Evolutionary conservation across 2,797 vertebrate genomes (phyloP).

Genomic region (Typhlichthys eigenmanni): DNA sequence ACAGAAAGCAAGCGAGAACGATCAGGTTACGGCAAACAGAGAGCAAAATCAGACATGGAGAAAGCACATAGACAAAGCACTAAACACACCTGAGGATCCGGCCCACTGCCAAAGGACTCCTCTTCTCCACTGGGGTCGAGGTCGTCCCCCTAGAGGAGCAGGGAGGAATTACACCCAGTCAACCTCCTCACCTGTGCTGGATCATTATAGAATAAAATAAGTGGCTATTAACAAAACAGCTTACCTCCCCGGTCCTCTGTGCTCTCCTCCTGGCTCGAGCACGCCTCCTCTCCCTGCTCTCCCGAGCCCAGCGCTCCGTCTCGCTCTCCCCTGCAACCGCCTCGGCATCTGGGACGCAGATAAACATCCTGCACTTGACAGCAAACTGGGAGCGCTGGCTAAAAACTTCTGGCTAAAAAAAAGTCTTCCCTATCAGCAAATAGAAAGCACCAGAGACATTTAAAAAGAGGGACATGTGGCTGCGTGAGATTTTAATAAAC

Average conservation of each 20-base stretch:
- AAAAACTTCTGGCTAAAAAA: not conserved
- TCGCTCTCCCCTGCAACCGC: constrained; percentile 75
- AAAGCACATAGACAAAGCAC: constrained; percentile 1
- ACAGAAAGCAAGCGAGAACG: constrained; percentile 30
- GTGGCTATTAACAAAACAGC: not conserved
- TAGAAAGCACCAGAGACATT: not conserved
- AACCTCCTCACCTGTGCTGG: not conserved
- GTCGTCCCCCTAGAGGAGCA: constrained; percentile 72
- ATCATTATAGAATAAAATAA: constrained; percentile 14
- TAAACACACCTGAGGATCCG: constrained; percentile 71
- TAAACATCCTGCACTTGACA: constrained; percentile 31
- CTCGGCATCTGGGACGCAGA: constrained; percentile 71
- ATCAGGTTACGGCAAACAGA: constrained; percentile 15
- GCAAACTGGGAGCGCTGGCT: constrained; percentile 11
- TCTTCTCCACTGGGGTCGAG: constrained; percentile 77
- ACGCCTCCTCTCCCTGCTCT: constrained; percentile 72
- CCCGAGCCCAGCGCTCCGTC: constrained; percentile 72
- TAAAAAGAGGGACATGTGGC: no score
- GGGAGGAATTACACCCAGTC: constrained; percentile 4
- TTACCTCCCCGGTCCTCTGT: constrained; percentile 70
- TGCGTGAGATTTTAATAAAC: no score
- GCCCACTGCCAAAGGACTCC: constrained; percentile 68
- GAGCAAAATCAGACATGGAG: constrained; percentile 1
- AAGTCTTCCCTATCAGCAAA: not conserved
- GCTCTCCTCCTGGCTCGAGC: constrained; percentile 74